Conservation (phyloP, 2,797 vertebrate genomes). For the Florisuga fusca region DNA sequence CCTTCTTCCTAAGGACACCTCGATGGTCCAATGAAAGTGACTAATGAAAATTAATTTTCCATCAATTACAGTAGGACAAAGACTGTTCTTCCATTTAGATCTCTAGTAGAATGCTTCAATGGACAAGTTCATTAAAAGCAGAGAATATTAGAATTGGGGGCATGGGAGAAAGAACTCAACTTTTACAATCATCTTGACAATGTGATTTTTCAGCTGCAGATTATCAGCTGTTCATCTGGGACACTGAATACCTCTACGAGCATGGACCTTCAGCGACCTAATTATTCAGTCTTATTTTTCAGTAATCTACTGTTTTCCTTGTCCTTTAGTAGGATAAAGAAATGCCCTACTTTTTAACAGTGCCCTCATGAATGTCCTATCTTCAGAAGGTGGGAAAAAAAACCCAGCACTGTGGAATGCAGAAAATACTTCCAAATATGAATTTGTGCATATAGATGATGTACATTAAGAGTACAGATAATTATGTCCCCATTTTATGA, state of each 20-base stretch:
- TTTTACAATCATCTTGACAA: background rate
- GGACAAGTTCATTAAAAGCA: background rate
- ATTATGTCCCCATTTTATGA: background rate
- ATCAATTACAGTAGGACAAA: background rate
- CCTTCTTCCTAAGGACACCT: background rate
- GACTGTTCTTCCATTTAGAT: background rate
- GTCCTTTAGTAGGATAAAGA: slow-evolving; percentile 15
- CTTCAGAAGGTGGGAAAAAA: background rate
- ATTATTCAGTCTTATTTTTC: slow-evolving; percentile 54
- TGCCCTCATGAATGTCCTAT: background rate
- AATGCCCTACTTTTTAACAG: slow-evolving; percentile 37
- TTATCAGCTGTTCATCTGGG: background rate
- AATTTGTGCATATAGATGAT: background rate
- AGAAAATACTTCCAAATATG: background rate
- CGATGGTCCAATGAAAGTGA: background rate
- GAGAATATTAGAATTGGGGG: background rate
- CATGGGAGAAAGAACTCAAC: background rate
- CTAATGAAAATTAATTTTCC: background rate
- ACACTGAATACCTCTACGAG: background rate
- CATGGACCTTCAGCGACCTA: slow-evolving; percentile 29
- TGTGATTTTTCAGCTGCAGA: background rate
- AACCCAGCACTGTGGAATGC: background rate
- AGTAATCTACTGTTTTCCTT: slow-evolving; percentile 47
- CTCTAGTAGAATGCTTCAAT: background rate
- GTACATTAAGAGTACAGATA: background rate